A percentile compares a stretch with the other conserved stretches of the same genome.
Conservation (phyloP, 2,797 vertebrate genomes). For the Cercopithecus petaurista region DNA sequence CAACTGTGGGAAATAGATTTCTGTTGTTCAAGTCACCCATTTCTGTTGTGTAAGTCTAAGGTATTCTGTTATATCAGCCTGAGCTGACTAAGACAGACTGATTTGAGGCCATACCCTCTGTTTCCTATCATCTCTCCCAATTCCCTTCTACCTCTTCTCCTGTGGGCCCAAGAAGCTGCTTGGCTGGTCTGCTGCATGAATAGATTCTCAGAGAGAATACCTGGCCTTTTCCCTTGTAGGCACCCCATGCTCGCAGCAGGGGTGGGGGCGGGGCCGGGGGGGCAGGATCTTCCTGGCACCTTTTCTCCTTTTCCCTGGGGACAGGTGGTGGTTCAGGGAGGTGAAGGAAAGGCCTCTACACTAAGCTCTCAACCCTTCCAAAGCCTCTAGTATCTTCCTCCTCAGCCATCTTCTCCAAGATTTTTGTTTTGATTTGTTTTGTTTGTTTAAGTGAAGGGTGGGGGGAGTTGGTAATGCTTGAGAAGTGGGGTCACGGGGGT, state of each 20-base stretch:
- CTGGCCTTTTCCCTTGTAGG: no score
- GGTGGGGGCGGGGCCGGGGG: no score
- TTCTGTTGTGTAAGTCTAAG: not conserved
- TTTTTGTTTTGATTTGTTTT: not conserved
- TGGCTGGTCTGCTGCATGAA: not conserved
- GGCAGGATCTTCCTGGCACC: not conserved
- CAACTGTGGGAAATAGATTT: not conserved
- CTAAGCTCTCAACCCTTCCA: not conserved
- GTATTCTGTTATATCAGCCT: not conserved
- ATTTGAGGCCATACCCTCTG: not conserved
- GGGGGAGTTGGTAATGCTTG: not conserved
- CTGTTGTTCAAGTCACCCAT: not conserved
- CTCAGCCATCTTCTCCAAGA: not conserved
- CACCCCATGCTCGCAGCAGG: not conserved
- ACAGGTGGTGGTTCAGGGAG: not conserved
- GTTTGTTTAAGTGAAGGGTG: not conserved
- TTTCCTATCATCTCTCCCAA: not conserved
- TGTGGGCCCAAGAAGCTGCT: not conserved
- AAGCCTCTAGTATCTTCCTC: not conserved
- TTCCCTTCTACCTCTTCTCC: not conserved
- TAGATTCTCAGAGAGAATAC: not conserved
- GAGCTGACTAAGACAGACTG: not conserved
- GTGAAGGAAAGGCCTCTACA: not conserved
- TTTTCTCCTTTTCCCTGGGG: not conserved
- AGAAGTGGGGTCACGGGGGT: accelerated